phyloP scores from a whole-genome alignment of 2,888 invertebrate species.

The Himalopsyche tibetana region DNA sequence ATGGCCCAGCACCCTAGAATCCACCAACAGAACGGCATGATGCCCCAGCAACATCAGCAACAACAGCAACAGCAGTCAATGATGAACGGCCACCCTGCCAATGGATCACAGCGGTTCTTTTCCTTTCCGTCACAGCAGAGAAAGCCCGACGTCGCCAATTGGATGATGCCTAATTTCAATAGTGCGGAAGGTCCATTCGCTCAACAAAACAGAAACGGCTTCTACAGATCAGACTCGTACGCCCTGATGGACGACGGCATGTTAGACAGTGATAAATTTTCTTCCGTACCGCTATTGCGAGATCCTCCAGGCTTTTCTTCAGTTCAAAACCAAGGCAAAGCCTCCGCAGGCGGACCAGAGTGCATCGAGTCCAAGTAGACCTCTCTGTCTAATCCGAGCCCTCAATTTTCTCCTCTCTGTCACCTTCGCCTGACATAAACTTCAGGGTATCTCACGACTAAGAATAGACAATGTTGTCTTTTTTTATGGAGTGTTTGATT shows the following conservation, averaged over 20 bases:
- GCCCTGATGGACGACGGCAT: constrained; percentile 62
- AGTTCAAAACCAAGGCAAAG: constrained; percentile 70
- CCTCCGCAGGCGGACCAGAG: constrained; percentile 72
- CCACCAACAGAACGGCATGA: constrained; percentile 59
- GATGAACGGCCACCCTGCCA: constrained; percentile 68
- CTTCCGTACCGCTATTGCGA: constrained; percentile 69
- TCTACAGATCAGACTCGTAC: constrained; percentile 61
- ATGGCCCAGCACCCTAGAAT: constrained; percentile 49
- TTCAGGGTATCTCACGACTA: no score
- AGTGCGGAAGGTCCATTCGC: constrained; percentile 56
- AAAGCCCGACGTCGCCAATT: constrained; percentile 44
- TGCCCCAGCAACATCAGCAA: constrained; percentile 53
- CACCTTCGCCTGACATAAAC: no score
- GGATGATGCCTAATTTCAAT: constrained; percentile 54
- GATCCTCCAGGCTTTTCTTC: constrained; percentile 72
- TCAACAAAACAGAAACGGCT: constrained; percentile 62
- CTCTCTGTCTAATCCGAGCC: neutral
- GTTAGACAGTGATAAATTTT: constrained; percentile 56
- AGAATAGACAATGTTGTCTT: neutral
- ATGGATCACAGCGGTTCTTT: neutral
- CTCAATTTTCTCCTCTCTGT: neutral
- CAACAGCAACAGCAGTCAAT: constrained; percentile 59
- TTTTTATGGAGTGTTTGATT: neutral
- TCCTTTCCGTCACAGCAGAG: constrained; percentile 44
- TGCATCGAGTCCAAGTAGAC: constrained; percentile 77